These are phyloP conservation scores for Caretta caretta DNA, from an alignment of 2,113 vertebrate species.

Conservation along the genomic window DNA sequence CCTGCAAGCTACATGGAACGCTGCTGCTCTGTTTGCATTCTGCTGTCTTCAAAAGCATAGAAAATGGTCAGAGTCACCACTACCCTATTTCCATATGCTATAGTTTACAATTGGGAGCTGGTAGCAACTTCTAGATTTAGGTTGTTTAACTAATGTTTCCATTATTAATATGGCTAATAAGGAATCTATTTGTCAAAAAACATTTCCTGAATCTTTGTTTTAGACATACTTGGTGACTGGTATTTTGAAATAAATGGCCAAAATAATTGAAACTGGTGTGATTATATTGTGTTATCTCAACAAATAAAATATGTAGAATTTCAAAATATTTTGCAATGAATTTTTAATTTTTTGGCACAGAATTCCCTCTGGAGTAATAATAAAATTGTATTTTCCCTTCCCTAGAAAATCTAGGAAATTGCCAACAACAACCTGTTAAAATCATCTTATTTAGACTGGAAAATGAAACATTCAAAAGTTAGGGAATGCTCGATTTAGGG, in stretches of 20 bases:
- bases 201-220: neutral
- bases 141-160: neutral
- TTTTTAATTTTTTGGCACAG: neutral
- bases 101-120: neutral
- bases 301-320: neutral
- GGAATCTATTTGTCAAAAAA: neutral
- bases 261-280: neutral
- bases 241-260: neutral
- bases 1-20: too few relatives aligned
- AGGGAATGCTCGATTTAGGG: neutral
- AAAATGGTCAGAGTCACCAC: neutral
- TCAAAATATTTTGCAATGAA: neutral
- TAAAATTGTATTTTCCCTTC: neutral
- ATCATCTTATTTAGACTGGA: neutral
- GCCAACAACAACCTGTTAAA: neutral
- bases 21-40: neutral
- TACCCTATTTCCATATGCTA: fast-evolving
- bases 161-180: neutral
- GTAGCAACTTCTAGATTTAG: neutral
- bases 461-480: neutral
- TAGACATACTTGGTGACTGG: neutral
- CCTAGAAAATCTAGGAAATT: neutral
- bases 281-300: neutral
- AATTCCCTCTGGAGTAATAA: neutral
- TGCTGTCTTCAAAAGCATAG: neutral